Conservation (phyloP, 2,797 vertebrate genomes). For the Siniperca obscura region DNA sequence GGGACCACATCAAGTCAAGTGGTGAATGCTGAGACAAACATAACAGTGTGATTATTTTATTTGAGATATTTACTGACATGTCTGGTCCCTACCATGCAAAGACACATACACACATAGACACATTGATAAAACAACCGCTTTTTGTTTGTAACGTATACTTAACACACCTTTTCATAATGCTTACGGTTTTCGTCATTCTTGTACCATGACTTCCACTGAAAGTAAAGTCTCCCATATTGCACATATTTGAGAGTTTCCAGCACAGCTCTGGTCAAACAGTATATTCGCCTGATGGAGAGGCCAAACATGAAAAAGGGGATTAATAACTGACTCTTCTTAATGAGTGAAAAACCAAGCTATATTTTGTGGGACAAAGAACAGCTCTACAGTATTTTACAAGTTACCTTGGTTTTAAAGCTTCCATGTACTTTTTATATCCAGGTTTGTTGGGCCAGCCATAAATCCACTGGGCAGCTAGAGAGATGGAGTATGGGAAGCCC, state of each 20-base stretch:
- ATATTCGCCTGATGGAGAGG: constrained; percentile 74
- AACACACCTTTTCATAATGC: constrained; percentile 80
- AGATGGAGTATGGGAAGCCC: constrained; percentile 81
- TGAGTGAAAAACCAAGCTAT: neutral
- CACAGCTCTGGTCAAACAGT: constrained; percentile 77
- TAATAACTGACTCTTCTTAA: neutral
- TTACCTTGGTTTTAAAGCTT: constrained; percentile 85
- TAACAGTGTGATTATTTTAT: neutral
- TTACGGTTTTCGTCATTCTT: constrained; percentile 76
- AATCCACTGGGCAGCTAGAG: constrained; percentile 79
- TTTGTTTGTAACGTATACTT: neutral
- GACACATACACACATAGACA: neutral
- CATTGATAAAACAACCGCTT: neutral
- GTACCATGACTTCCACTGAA: constrained; percentile 84
- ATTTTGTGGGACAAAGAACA: neutral
- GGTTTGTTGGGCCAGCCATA: constrained; percentile 84
- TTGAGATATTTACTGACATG: neutral
- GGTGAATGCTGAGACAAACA: neutral
- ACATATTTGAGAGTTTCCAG: constrained; percentile 84
- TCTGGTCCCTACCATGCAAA: neutral
- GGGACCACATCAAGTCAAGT: neutral
- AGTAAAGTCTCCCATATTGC: constrained; percentile 82
- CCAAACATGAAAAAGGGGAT: neutral
- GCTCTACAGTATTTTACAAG: neutral
- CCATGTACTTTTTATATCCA: constrained; percentile 83